Evolutionary conservation across 2,113 vertebrate genomes (phyloP), one percentile per base, ranked within the genome.

Genomic region (Vireo altiloquus): DNA sequence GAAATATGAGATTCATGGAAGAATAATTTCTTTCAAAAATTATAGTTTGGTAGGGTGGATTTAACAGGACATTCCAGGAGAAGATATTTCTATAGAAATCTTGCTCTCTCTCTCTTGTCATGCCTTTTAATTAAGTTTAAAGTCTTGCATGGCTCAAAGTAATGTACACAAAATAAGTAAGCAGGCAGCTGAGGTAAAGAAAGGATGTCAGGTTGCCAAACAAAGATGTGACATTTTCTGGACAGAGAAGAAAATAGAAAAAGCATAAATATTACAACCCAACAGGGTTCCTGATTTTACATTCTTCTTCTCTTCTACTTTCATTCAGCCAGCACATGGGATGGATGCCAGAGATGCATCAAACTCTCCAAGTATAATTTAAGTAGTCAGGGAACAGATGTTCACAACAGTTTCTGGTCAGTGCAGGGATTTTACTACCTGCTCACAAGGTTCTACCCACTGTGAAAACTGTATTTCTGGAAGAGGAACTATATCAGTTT

Each of bases 351-450:
- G 92, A 87, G 94, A 95, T 95, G 63, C 75, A 94, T 96, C 96
- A 94, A 91, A 94, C 72, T 84, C 56, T 88, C 90, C 82, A 94
- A 95, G 93, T 90, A 68, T 95, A 95, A 97, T 96, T 89, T 89
- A 96, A 97, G 93, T 94, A 95, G 94, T 96, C 96, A 95, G 80
- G 60, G 61, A 97, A 95, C 96, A 97, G 95, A 96, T 95, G 93
- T 96, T 96, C 95, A 83, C 86, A 96, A 90, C 96, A 89, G 90
- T 87, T 95, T 92, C 92, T 97, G 94, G 93, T 97, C 95, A 97
- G 90, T 92, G 79, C 28, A 84, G 82, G 57, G 82, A 93, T 97
- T 96, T 95, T 94, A 78, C 66, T 97, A 93, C 82, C 90, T 94
- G 69, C 82, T 82, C 95, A 95, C 82, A 90, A 84, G 71, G 72